Percentiles rank a stretch among this genome's conserved stretches.
Evolutionary conservation across 2,797 vertebrate genomes (phyloP).

Genomic region (Acrossocheilus wenchowensis): DNA sequence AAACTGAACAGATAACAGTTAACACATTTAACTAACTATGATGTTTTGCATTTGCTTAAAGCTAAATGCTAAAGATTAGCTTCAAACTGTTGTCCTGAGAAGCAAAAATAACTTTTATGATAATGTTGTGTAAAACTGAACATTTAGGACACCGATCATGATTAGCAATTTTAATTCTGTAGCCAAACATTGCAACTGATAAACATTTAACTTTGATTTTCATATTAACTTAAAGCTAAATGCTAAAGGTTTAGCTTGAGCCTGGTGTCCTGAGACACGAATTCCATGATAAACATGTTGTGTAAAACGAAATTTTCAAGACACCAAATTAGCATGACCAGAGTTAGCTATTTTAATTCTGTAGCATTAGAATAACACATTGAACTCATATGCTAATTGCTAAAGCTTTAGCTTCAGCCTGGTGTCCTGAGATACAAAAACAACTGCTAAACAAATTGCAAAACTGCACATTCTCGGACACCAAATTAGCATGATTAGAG

Average conservation of each 20-base stretch:
- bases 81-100: not conserved
- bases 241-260: not conserved
- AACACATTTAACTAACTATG: not conserved
- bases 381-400: not conserved
- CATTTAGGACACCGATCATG: not conserved
- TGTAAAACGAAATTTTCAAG: not conserved
- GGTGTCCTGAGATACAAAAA: not conserved
- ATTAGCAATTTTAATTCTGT: not conserved
- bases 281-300: not conserved
- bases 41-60: not conserved
- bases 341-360: not conserved
- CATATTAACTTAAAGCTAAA: not conserved
- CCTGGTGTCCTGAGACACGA: not conserved
- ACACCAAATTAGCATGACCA: not conserved
- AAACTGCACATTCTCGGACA: not conserved
- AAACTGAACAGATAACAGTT: not conserved
- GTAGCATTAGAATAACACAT: not conserved
- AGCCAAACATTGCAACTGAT: not conserved
- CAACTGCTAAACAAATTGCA: not conserved
- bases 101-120: not conserved
- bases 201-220: not conserved
- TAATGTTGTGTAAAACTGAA: not conserved
- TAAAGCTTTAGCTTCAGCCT: not conserved
- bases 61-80: conserved; percentile 1
- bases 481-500: not conserved